Evolutionary conservation across 2,797 vertebrate species (phyloP).

Genomic region (Anableps anableps): DNA sequence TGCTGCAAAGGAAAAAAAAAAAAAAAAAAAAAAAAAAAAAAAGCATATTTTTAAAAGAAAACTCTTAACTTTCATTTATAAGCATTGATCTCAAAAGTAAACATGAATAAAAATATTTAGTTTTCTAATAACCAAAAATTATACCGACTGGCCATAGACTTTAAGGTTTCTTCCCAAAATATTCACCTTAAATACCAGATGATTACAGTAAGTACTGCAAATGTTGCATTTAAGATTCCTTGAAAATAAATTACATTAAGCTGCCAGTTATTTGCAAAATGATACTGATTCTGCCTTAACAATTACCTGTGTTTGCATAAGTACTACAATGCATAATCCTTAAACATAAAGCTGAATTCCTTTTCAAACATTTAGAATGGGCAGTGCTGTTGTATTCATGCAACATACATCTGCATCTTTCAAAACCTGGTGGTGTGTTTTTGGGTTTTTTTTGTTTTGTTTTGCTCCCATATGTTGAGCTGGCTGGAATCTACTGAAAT

Average conservation of each 20-base stretch:
- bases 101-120: not conserved
- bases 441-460: not conserved
- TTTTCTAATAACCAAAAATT: not conserved
- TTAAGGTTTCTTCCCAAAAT: not conserved
- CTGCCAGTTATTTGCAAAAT: not conserved
- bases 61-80: not conserved
- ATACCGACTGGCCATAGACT: not conserved
- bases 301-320: not conserved
- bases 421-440: not conserved
- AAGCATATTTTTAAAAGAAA: not conserved
- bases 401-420: not conserved
- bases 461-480: not conserved
- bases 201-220: not conserved
- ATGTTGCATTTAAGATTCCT: too few species aligned
- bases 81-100: not conserved
- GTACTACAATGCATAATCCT: not conserved
- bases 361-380: not conserved
- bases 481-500: not conserved
- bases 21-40: not conserved
- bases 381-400: too few species aligned
- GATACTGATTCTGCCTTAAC: not conserved
- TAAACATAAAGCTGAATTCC: not conserved
- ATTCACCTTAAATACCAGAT: not conserved
- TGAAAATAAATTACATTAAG: not conserved
- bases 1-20: slow-evolving; percentile 76